Evolutionary conservation across 1,140 invertebrate genomes (phyloP), one percentile per base, ranked within the genome.

Genomic region (Pogonomyrmex californicus): DNA sequence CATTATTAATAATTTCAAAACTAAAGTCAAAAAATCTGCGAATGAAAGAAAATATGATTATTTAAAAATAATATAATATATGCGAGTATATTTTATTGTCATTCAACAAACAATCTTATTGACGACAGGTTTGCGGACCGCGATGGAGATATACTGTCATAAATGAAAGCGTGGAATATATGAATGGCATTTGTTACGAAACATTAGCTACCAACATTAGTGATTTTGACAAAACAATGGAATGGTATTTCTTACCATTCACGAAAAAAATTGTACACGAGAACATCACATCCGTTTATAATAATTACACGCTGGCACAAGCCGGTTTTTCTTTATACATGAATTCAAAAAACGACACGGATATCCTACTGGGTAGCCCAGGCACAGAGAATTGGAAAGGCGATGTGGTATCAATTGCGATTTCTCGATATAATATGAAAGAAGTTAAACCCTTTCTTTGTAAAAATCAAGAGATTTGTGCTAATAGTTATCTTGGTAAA

Each of bases 341-440:
- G 47, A 77, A 49, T 49, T 83, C 79, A 23, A 23, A 23, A 23
- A 23, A 0, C 58, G 68, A 81, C 49, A 23, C 23, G 4, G 47
- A 88, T n/a, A 85, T 93, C 38, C 94, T 95, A 51, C 93, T 97
- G 23, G 97, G 97, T 1, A 95, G 95, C 2, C 97, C 96, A 0
- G 96, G 96, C 1, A 91, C 96, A 12, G 92, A 94, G n/a, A 95
- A 95, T 3, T 97, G 96, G 96, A 96, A 95, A 62, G 96, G 96
- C 36, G 36, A 66, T 6, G 47, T 88, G 7, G 14, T 88, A 63
- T 63, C 91, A 49, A 63, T 71, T n/a, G 58, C 71, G 4, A 33
- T 36, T 10, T n/a, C 33, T 23, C 23, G 23, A 23, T 23, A 23
- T 23, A 23, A 23, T 23, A 0, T 23, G 23, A 23, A 23, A 23